Conservation (phyloP, 2,888 invertebrate species). For the Serripes groenlandicus region DNA sequence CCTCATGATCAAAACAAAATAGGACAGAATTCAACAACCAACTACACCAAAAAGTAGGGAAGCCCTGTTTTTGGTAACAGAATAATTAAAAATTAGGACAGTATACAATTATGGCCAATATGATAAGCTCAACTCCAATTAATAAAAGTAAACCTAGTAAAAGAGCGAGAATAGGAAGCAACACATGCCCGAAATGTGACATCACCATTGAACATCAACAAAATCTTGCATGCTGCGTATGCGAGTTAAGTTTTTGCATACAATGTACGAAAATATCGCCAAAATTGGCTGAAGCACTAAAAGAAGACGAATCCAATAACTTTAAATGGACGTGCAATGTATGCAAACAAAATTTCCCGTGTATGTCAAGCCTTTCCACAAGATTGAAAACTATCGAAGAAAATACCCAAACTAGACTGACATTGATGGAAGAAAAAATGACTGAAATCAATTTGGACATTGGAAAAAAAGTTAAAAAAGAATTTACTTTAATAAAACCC, state of each 20-base stretch:
- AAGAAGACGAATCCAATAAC: background rate
- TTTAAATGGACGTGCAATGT: constrained; percentile 1
- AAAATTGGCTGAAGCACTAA: background rate
- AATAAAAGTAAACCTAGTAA: background rate
- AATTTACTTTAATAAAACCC: background rate
- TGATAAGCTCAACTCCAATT: background rate
- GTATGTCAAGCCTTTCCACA: background rate
- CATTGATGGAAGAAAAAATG: constrained; percentile 1
- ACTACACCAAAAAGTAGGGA: no score
- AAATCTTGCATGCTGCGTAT: background rate
- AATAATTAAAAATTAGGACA: no score
- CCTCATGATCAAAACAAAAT: background rate
- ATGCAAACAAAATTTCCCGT: constrained; percentile 3
- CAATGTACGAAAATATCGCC: background rate
- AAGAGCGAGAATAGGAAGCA: background rate
- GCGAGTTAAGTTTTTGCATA: background rate
- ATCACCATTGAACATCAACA: background rate
- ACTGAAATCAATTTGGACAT: background rate
- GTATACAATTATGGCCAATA: no score
- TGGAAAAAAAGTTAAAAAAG: background rate
- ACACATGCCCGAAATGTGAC: background rate
- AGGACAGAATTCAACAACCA: background rate
- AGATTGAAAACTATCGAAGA: background rate
- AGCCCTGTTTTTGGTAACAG: no score
- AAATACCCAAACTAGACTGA: background rate